Conservation (phyloP, 2,113 vertebrate species). For the Nothobranchius furzeri region DNA sequence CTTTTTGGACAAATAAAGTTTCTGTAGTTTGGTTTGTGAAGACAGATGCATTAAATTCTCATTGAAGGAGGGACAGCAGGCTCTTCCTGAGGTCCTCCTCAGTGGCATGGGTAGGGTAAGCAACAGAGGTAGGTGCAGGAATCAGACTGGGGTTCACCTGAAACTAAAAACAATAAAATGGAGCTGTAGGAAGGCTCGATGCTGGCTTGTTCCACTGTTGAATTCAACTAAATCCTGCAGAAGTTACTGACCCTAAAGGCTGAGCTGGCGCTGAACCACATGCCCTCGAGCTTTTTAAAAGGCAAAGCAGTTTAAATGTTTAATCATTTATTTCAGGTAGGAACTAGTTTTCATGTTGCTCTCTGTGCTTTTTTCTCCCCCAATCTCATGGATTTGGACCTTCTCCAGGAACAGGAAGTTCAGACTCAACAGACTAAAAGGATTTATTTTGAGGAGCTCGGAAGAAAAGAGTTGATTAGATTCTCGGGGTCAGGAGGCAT, state of each 20-base stretch:
- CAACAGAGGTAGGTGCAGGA: constrained; percentile 45
- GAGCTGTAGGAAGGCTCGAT: constrained; percentile 12
- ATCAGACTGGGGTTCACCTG: constrained; percentile 51
- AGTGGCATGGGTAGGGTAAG: constrained; percentile 25
- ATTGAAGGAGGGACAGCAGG: constrained; percentile 31
- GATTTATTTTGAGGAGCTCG: constrained; percentile 27
- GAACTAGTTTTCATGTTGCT: constrained; percentile 29
- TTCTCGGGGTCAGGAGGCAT: constrained; percentile 50
- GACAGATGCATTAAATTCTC: constrained; percentile 23
- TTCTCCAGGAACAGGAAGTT: constrained; percentile 20
- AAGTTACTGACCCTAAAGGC: not conserved
- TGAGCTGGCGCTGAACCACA: constrained; percentile 20
- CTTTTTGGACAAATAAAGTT: constrained; percentile 2
- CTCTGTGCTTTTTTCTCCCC: constrained; percentile 27
- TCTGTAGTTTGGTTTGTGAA: constrained; percentile 8
- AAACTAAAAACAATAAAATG: constrained; percentile 37
- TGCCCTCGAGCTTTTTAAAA: constrained; percentile 17
- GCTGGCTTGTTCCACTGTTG: constrained; percentile 36
- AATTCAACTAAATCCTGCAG: constrained; percentile 18
- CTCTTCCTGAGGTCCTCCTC: constrained; percentile 59
- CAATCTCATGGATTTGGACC: constrained; percentile 9
- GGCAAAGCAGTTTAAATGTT: constrained; percentile 25
- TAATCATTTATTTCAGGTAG: constrained; percentile 3
- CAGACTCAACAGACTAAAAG: constrained; percentile 32
- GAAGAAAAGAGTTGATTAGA: constrained; percentile 21